Base-by-base conservation (phyloP, 2,113 vertebrate species). In the Zosterops pallidus region DNA sequence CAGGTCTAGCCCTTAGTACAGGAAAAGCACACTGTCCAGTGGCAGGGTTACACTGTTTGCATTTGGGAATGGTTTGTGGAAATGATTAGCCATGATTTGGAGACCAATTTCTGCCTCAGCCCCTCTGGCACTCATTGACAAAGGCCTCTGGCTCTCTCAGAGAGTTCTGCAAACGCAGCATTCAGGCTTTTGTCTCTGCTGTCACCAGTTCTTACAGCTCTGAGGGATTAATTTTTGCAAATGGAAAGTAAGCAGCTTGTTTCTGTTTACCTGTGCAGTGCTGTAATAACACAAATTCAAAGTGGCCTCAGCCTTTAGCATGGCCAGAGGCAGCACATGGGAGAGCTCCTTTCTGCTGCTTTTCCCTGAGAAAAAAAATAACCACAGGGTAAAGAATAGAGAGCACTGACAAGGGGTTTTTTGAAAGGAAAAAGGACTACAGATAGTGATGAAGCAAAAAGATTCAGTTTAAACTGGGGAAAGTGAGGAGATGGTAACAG, bases 151-250 rank as follows among this genome's bases (percentile, higher is more conserved):
- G 70, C 6, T 5, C 42, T 79, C 62, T 39, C 59, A 35, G 39
- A 56, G 70, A 68, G 49, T 96, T 97, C 76, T 97, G 84, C 41
- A 86, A 84, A 76, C 13, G 8, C 86, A 89, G 78, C 92, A 83
- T 77, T 63, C 93, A 81, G 55, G 57, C 26, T 90, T 92, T 87
- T 68, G 47, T 86, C 76, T 79, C 57, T 90, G 56, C 64, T 89
- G 52, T 74, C 83, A 86, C 35, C 18, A n/a, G n/a, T 35, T 86
- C 33, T 65, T 14, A 22, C 39, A 72, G 70, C 49, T 80, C 87
- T 62, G 52, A 65, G n/a, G 55, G 12, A 39, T 87, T 87, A 31
- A 24, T 13, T 24, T 94, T 88, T 79, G 56, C 37, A 94, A 93
- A 88, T 92, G 33, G 57, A 86, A 90, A 85, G 55, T 65, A 85